Evolutionary conservation across 2,888 invertebrate genomes (phyloP), one percentile per base, ranked within the genome.

Genomic region (Brachyopa scutellaris): DNA sequence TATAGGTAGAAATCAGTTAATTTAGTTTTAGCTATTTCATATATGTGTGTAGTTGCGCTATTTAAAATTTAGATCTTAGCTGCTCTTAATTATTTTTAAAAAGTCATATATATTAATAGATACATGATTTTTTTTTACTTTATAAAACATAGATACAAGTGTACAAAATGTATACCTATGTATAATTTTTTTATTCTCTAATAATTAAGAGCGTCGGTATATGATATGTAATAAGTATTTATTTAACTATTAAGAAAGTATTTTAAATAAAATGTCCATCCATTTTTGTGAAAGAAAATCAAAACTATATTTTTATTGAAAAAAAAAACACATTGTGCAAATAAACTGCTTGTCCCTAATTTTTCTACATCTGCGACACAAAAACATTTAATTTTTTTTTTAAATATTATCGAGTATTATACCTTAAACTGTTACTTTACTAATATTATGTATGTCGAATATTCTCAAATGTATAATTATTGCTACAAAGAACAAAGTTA

Each of bases 181-280:
- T n/a, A 17, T 8, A 13, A n/a, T 40, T 13, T 36, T 33, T 26
- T 17, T 8, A n/a, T 21, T 45, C 11, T 29, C 42, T 3, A 9
- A 19, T 29, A 29, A 42, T 13, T 21, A 61, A 33, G 13, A 47
- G 21, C 21, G 15, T 36, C 4, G 13, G 13, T n/a, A n/a, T n/a
- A n/a, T n/a, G 26, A 26, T 26, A 26, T 26, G 26, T 62, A 33
- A 23, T 33, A 47, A 33, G 33, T 51, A 33, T 31, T 11, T 19
- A 31, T n/a, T 53, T 51, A 21, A 19, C 19, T 17, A 38, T 19
- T 4, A 61, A 33, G 13, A 11, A 33, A 42, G 42, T 61, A 72
- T 72, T 61, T 49, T 15, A 51, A 64, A 77, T 11, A 53, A 74
- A 70, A 69, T 79, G 73, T 84, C 84, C 79, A 84, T 84, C 78